phyloP scores from a whole-genome alignment of 2,113 vertebrate genomes.

The Oreotrochilus melanogaster region DNA sequence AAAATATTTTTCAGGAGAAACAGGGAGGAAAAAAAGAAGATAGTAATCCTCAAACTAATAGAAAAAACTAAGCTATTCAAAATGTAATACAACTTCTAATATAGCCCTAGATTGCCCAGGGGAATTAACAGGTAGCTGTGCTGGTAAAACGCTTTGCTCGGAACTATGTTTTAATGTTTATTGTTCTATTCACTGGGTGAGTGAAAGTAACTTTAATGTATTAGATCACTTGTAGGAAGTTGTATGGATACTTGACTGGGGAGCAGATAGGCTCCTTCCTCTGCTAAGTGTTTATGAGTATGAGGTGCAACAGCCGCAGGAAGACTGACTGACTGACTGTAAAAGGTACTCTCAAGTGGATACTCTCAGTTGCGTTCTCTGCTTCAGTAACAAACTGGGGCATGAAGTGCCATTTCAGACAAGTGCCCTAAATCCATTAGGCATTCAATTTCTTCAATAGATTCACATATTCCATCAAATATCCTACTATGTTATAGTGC shows the following conservation, averaged over 20 bases:
- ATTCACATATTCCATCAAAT: rapidly evolving
- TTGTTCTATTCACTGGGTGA: not conserved
- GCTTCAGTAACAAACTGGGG: not conserved
- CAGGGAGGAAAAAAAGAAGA: rapidly evolving
- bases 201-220: not conserved
- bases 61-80: not conserved
- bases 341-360: not conserved
- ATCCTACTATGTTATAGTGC: not conserved
- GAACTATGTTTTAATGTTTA: not conserved
- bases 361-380: not conserved
- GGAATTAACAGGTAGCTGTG: not conserved
- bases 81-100: not conserved
- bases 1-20: not conserved
- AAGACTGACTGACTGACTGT: not conserved
- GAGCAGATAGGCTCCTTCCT: not conserved
- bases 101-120: not conserved
- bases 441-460: not conserved
- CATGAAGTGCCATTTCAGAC: not conserved
- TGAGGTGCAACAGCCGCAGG: not conserved
- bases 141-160: not conserved
- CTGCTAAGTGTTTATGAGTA: not conserved
- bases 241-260: not conserved
- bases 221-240: not conserved
- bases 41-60: not conserved
- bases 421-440: not conserved